phyloP scores from a whole-genome alignment of 2,797 vertebrate genomes.

The Gephyroberyx darwinii region DNA sequence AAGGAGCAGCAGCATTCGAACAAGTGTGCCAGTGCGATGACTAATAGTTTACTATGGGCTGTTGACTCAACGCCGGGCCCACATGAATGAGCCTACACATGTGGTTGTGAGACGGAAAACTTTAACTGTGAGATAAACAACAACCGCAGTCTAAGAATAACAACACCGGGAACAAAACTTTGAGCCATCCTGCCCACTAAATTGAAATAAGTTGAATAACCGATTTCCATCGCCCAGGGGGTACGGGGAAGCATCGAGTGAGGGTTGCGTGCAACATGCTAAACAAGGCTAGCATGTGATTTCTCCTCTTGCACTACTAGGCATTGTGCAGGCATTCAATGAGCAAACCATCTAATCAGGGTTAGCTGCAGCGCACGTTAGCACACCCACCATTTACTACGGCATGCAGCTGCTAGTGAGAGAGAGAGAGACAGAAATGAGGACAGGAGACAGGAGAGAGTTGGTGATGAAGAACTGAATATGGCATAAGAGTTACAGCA shows the following conservation, averaged over 20 bases:
- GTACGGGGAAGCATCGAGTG: constrained; percentile 16
- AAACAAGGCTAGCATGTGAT: constrained; percentile 14
- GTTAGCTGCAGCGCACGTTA: constrained; percentile 16
- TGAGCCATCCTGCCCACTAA: background rate
- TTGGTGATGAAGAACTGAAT: constrained; percentile 4
- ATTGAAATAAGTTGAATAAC: background rate
- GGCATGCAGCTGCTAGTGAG: constrained; percentile 20
- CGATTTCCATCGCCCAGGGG: constrained; percentile 20
- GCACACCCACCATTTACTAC: constrained; percentile 18
- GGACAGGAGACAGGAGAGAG: constrained; percentile 6
- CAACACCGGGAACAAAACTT: constrained; percentile 8
- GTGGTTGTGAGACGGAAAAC: constrained; percentile 25
- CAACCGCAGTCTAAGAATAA: constrained; percentile 25
- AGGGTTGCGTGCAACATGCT: constrained; percentile 11
- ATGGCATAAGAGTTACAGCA: constrained; percentile 23
- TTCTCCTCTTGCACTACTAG: background rate
- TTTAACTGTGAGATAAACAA: constrained; percentile 17
- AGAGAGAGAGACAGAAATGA: constrained; percentile 13
- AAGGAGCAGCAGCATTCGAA: constrained; percentile 29
- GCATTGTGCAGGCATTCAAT: constrained; percentile 35
- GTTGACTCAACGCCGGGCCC: constrained; percentile 42
- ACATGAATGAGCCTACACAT: constrained; percentile 29
- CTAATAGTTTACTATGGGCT: constrained; percentile 52
- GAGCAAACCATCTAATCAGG: constrained; percentile 41
- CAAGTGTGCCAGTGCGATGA: constrained; percentile 29